Evolutionary conservation across 2,888 invertebrate genomes (phyloP).

Genomic region (Plusia festucae): DNA sequence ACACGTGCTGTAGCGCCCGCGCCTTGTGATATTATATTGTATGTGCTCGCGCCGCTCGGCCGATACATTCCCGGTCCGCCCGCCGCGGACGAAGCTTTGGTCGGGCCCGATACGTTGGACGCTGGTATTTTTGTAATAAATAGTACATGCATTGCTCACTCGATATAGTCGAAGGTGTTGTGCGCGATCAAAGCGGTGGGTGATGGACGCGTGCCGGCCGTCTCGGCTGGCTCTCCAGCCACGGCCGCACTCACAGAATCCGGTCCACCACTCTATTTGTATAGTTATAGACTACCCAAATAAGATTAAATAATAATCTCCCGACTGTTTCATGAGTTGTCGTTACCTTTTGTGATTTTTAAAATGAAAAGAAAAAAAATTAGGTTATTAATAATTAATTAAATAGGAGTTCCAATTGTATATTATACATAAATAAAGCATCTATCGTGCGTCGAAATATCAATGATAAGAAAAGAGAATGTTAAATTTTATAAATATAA

Average conservation of each 20-base stretch:
- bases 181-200: conserved; percentile 37
- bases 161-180: conserved; percentile 45
- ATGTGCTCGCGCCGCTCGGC: conserved; percentile 30
- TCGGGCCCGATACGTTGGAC: conserved; percentile 47
- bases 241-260: conserved; percentile 33
- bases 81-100: conserved; percentile 44
- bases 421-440: conserved; percentile 86
- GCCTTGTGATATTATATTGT: conserved; percentile 58
- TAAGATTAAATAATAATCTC: conserved; percentile 63
- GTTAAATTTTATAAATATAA: conserved; percentile 63
- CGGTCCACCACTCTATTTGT: conserved; percentile 49
- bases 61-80: conserved; percentile 49
- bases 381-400: conserved; percentile 86
- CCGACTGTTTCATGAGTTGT: conserved; percentile 76
- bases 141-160: conserved; percentile 46
- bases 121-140: conserved; percentile 45
- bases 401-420: conserved; percentile 89
- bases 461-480: conserved; percentile 55
- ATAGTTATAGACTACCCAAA: conserved; percentile 54
- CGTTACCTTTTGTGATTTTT: conserved; percentile 88
- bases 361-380: conserved; percentile 75
- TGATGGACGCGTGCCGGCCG: conserved; percentile 39
- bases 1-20: conserved; percentile 34
- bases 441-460: conserved; percentile 75
- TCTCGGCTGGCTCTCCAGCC: conserved; percentile 16